These are phyloP conservation scores for Dermatophagoides farinae DNA, from an alignment of 1,140 invertebrate genomes.

Conservation along the genomic window DNA sequence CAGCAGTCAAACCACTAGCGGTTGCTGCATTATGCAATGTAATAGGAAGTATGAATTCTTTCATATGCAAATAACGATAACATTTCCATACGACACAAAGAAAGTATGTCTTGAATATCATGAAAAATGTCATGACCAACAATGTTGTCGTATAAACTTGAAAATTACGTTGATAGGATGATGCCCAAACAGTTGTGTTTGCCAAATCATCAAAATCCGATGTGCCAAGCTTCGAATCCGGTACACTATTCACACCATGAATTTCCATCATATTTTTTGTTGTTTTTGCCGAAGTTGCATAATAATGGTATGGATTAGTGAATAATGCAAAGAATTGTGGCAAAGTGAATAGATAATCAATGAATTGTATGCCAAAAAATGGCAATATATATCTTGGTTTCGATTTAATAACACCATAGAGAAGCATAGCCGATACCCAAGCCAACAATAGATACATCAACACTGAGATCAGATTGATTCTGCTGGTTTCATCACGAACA, in stretches of 20 bases:
- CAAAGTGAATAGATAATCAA: conserved; percentile 60
- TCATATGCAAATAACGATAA: conserved; percentile 16
- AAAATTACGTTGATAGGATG: too few relatives aligned
- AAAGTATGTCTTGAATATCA: conserved; percentile 15
- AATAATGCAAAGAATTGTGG: conserved; percentile 12
- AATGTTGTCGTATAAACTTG: conserved; percentile 4
- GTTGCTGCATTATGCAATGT: neutral
- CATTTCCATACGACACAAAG: conserved; percentile 17
- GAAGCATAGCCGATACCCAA: conserved; percentile 13
- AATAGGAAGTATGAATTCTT: conserved; percentile 12
- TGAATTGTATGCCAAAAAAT: conserved; percentile 67
- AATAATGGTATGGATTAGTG: conserved; percentile 3
- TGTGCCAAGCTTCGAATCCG: neutral
- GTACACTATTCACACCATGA: neutral
- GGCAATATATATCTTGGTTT: conserved; percentile 52
- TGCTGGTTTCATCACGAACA: neutral
- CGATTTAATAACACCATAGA: conserved; percentile 16
- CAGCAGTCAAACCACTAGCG: too few relatives aligned
- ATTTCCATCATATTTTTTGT: neutral
- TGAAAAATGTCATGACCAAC: conserved; percentile 2
- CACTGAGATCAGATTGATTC: neutral
- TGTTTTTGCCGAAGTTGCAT: neutral
- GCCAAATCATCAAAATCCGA: neutral
- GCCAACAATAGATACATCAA: conserved; percentile 8
- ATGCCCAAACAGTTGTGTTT: neutral